Percentiles rank a stretch among this genome's conserved stretches.
phyloP scores from a whole-genome alignment of 2,113 vertebrate species.

The Sturnira hondurensis region DNA sequence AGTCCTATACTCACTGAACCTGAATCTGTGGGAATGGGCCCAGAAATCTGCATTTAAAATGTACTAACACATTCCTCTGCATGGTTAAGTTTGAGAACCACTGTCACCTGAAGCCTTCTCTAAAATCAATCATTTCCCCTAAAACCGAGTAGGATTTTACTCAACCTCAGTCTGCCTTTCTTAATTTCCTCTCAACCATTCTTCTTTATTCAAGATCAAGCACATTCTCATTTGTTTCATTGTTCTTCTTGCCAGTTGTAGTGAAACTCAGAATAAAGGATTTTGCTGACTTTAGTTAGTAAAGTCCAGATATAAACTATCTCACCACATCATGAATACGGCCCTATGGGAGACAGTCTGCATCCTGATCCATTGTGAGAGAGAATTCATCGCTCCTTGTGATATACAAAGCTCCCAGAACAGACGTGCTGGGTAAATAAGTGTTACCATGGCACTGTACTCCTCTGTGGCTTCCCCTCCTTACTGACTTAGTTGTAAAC shows the following conservation, averaged over 20 bases:
- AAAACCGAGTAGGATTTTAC: not conserved
- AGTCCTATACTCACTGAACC: not conserved
- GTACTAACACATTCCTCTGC: not conserved
- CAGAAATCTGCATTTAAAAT: not conserved
- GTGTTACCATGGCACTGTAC: constrained; percentile 8
- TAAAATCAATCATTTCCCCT: constrained; percentile 18
- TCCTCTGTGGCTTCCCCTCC: not conserved
- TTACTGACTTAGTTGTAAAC: constrained; percentile 18
- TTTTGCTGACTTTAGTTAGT: not conserved
- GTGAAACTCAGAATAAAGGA: not conserved
- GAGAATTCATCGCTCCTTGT: not conserved
- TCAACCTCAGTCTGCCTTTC: not conserved
- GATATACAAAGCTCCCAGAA: not conserved
- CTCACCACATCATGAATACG: not conserved
- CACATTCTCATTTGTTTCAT: not conserved
- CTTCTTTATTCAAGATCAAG: not conserved
- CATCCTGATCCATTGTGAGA: not conserved
- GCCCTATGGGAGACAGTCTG: not conserved
- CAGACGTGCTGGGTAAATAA: not conserved
- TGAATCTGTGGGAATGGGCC: not conserved
- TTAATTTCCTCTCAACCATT: not conserved
- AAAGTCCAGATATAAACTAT: constrained; percentile 18
- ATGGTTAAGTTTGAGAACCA: not conserved
- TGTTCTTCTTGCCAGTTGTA: not conserved
- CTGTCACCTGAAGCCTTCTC: not conserved